Evolutionary conservation across 2,888 invertebrate species (phyloP).

Genomic region (Digitonthophagus gazella): DNA sequence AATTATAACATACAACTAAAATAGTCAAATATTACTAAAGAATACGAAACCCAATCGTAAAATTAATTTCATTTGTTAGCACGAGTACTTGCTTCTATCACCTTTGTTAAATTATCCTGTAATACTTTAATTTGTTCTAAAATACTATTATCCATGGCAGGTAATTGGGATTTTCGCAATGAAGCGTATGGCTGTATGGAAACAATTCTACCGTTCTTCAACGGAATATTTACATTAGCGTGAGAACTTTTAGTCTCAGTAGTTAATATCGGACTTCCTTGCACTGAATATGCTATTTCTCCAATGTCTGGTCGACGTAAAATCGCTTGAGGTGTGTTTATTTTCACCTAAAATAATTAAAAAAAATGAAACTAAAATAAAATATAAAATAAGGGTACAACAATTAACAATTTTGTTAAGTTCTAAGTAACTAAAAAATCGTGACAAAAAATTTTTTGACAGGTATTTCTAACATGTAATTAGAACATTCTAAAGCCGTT

Average conservation of each 20-base stretch:
- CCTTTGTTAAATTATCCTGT: background rate
- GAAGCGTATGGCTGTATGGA: background rate
- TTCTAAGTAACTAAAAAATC: no score
- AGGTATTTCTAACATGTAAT: no score
- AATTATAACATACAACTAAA: no score
- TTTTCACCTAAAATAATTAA: no score
- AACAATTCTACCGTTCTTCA: background rate
- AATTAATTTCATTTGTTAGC: no score
- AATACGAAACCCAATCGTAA: no score
- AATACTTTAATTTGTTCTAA: background rate
- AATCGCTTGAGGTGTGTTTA: slow-evolving; percentile 1
- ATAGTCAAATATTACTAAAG: no score
- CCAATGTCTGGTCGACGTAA: background rate
- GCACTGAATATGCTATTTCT: background rate
- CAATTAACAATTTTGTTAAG: no score
- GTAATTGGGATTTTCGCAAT: background rate
- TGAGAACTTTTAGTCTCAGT: background rate
- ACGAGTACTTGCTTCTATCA: background rate
- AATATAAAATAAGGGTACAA: no score
- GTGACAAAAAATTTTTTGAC: no score
- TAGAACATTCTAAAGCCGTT: no score
- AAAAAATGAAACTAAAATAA: no score
- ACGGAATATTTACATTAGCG: background rate
- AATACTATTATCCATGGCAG: background rate
- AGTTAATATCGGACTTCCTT: background rate